A percentile compares a stretch with the other conserved stretches of the same genome.
Evolutionary conservation across 2,113 vertebrate species (phyloP).

Genomic region (Nesoenas mayeri): DNA sequence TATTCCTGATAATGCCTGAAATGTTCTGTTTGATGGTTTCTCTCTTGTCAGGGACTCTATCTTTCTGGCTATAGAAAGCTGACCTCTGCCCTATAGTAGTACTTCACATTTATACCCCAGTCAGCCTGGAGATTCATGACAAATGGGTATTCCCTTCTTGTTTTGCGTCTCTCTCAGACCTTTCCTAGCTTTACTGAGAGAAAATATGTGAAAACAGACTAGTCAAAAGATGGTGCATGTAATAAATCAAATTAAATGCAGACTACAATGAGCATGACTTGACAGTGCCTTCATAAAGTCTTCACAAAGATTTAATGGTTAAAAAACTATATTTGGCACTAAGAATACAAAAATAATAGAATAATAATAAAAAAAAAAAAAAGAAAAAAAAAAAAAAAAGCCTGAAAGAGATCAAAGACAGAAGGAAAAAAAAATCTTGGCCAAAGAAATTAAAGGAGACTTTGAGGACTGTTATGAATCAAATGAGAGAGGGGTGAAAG

Average conservation of each 20-base stretch:
- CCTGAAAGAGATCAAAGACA: not conserved
- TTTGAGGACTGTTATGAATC: not conserved
- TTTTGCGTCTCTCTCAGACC: not conserved
- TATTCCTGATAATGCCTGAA: not conserved
- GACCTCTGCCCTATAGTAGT: not conserved
- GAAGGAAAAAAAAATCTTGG: not conserved
- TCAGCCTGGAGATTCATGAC: not conserved
- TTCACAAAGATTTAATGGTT: not conserved
- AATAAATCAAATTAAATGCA: not conserved
- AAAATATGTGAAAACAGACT: not conserved
- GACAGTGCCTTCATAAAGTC: not conserved
- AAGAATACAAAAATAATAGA: not conserved
- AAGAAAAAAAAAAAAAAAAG: not conserved
- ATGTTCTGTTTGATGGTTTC: not conserved
- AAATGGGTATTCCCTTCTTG: not conserved
- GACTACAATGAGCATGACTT: not conserved
- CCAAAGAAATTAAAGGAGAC: not conserved
- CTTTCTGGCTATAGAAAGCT: not conserved
- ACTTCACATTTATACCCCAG: not conserved
- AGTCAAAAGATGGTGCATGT: not conserved
- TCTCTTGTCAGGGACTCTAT: not conserved
- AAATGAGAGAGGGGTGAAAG: not conserved
- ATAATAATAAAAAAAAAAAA: not conserved
- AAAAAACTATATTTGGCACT: not conserved
- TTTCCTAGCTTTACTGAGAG: not conserved